Conservation (phyloP, 2,797 vertebrate species). For the Enteromius viviparus region DNA sequence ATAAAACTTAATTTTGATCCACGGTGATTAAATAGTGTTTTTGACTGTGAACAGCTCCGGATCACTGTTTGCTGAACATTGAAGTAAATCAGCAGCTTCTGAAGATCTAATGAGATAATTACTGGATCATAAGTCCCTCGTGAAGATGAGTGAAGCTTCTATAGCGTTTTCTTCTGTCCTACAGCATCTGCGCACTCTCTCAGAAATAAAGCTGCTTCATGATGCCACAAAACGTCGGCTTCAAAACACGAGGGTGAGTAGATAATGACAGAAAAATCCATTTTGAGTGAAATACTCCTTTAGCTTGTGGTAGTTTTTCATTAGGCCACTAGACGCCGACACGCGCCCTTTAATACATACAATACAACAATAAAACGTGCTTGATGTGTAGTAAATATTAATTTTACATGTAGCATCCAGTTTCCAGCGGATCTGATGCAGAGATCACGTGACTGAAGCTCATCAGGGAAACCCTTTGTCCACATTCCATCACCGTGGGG, state of each 20-base stretch:
- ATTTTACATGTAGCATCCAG: background rate
- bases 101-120: too few species aligned
- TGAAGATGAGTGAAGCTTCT: too few species aligned
- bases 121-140: too few species aligned
- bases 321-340: conserved; percentile 1
- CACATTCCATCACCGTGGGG: conserved; percentile 33
- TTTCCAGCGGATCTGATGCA: background rate
- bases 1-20: background rate
- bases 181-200: too few species aligned
- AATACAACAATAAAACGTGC: background rate
- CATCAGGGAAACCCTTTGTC: conserved; percentile 30
- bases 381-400: background rate
- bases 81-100: too few species aligned
- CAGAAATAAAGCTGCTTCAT: too few species aligned
- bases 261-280: background rate
- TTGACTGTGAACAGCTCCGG: too few species aligned
- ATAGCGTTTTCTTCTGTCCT: too few species aligned
- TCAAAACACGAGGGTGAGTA: background rate
- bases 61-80: background rate
- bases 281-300: too few species aligned
- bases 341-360: background rate
- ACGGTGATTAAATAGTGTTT: too few species aligned
- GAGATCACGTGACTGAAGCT: conserved; percentile 1
- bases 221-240: background rate
- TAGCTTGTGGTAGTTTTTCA: background rate